A percentile compares a stretch with the other conserved stretches of the same genome.
Conservation (phyloP, 1,140 invertebrate genomes). For the Armadillidium nasatum region DNA sequence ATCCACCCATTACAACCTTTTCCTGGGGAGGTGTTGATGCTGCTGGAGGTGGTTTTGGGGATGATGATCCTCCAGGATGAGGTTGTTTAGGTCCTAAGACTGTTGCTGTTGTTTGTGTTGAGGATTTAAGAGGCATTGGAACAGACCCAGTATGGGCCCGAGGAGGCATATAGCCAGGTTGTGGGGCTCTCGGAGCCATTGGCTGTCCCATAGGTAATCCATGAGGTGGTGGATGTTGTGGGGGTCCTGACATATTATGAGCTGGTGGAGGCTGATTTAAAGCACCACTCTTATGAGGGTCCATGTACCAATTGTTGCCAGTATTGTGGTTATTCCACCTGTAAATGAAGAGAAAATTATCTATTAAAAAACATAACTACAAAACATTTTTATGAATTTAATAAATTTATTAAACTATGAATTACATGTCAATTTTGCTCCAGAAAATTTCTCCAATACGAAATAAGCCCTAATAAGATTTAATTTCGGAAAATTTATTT, state of each 20-base stretch:
- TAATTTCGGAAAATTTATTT: too few species aligned
- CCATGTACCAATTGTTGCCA: slow-evolving; percentile 39
- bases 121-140: slow-evolving; percentile 30
- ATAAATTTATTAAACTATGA: too few species aligned
- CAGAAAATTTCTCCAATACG: too few species aligned
- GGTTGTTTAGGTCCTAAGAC: slow-evolving; percentile 29
- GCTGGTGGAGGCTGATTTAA: slow-evolving; percentile 37
- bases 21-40: slow-evolving; percentile 16
- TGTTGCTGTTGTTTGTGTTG: neutral
- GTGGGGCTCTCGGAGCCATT: slow-evolving; percentile 33
- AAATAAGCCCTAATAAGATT: too few species aligned
- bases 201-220: slow-evolving; percentile 32
- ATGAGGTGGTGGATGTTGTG: slow-evolving; percentile 34
- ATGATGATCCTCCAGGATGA: slow-evolving; percentile 17
- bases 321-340: slow-evolving; percentile 35
- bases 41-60: slow-evolving; percentile 24
- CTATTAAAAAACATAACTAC: too few species aligned
- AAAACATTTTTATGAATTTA: too few species aligned
- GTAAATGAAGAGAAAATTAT: slow-evolving; percentile 2
- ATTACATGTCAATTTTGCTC: too few species aligned
- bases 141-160: slow-evolving; percentile 36
- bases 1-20: slow-evolving; percentile 12
- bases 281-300: slow-evolving; percentile 39
- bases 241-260: slow-evolving; percentile 39
- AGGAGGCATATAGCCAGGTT: slow-evolving; percentile 33